A percentile compares a stretch with the other conserved stretches of the same genome.
phyloP scores from a whole-genome alignment of 2,888 invertebrate genomes.

The Drosophila bunnanda region DNA sequence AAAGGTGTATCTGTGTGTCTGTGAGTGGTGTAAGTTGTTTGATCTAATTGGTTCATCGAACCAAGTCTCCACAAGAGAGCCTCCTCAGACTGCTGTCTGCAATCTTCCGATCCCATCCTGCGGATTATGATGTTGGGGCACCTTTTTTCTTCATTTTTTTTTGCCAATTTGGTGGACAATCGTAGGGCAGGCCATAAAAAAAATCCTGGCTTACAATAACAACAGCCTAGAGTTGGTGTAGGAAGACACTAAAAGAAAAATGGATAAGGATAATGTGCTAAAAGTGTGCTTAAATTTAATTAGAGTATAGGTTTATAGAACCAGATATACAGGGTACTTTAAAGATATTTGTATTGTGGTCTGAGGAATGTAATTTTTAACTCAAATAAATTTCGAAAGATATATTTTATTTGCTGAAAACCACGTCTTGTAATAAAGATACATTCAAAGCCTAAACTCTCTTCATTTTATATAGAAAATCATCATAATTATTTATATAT shows the following conservation, averaged over 20 bases:
- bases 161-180: constrained; percentile 39
- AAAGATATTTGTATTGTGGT: no score
- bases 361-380: no score
- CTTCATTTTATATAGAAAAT: neutral
- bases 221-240: neutral
- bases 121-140: constrained; percentile 41
- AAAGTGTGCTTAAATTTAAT: neutral
- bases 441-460: no score
- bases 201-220: constrained; percentile 20
- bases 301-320: neutral
- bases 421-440: neutral
- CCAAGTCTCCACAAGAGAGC: constrained; percentile 46
- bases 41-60: constrained; percentile 82
- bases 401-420: no score
- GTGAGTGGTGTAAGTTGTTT: constrained; percentile 67
- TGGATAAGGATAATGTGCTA: neutral
- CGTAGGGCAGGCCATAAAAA: constrained; percentile 29
- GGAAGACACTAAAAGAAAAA: neutral
- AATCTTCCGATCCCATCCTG: constrained; percentile 8
- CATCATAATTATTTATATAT: no score
- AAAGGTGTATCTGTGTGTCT: constrained; percentile 3
- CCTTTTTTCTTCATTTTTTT: neutral
- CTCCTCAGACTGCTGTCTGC: constrained; percentile 12
- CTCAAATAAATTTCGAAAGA: no score
- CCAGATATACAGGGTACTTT: neutral